Evolutionary conservation across 2,113 vertebrate genomes (phyloP).

Genomic region (Romanogobio albipinnatus): DNA sequence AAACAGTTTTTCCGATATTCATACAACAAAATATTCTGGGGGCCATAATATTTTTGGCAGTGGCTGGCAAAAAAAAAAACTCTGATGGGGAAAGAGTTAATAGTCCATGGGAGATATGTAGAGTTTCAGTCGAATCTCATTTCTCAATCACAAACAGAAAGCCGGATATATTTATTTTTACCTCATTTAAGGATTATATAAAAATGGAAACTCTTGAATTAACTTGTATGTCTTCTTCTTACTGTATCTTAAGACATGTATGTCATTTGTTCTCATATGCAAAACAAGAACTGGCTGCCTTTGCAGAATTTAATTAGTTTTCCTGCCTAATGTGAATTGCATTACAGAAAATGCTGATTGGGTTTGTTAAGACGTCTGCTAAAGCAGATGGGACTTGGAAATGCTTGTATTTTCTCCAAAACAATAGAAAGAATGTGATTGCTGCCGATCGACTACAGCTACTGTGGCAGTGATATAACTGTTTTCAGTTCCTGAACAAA

Average conservation of each 20-base stretch:
- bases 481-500: background rate
- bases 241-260: background rate
- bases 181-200: background rate
- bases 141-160: background rate
- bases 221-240: background rate
- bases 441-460: background rate
- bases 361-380: slow-evolving; percentile 36
- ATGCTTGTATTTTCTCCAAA: slow-evolving; percentile 13
- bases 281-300: slow-evolving; percentile 4
- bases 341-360: slow-evolving; percentile 33
- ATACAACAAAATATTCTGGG: no score
- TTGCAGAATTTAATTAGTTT: slow-evolving; percentile 22
- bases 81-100: background rate
- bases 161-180: background rate
- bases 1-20: no score
- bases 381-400: slow-evolving; percentile 18
- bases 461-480: background rate
- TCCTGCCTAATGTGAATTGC: slow-evolving; percentile 15
- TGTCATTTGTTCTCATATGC: background rate
- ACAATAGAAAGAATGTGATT: background rate
- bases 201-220: background rate
- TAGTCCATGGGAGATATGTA: no score
- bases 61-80: no score
- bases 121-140: background rate
- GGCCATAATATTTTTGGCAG: no score